Conservation (phyloP, 2,888 invertebrate genomes). For the Artemia sinica region DNA sequence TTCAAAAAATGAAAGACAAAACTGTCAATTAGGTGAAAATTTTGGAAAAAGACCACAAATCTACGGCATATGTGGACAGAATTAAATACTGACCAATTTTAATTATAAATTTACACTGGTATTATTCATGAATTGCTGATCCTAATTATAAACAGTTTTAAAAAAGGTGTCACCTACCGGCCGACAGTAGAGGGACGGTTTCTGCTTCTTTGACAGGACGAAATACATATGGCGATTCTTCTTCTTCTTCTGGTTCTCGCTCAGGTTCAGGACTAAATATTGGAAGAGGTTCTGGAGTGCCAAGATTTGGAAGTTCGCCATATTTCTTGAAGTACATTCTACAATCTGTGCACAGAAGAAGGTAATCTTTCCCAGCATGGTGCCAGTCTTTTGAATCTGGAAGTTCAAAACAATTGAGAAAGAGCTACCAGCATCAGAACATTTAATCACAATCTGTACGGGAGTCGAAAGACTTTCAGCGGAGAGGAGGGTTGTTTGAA, state of each 20-base stretch:
- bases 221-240: conserved; percentile 35
- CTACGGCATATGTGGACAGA: too few relatives aligned
- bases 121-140: too few relatives aligned
- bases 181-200: not conserved
- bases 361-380: conserved; percentile 50
- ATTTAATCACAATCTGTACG: not conserved
- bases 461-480: too few relatives aligned
- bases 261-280: conserved; percentile 22
- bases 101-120: too few relatives aligned
- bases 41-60: too few relatives aligned
- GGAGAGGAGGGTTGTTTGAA: not conserved
- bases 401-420: conserved; percentile 24
- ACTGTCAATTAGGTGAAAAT: too few relatives aligned
- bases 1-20: too few relatives aligned
- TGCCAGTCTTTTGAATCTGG: conserved; percentile 52
- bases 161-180: too few relatives aligned
- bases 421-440: conserved; percentile 15
- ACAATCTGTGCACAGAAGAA: conserved; percentile 55
- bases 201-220: conserved; percentile 37
- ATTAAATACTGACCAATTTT: too few relatives aligned
- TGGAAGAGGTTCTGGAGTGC: conserved; percentile 22
- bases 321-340: conserved; percentile 55
- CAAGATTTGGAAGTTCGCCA: conserved; percentile 43
- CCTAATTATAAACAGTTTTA: too few relatives aligned
- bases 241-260: conserved; percentile 26